Base-by-base conservation (phyloP, 1,140 invertebrate genomes). In the Latrodectus geometricus region DNA sequence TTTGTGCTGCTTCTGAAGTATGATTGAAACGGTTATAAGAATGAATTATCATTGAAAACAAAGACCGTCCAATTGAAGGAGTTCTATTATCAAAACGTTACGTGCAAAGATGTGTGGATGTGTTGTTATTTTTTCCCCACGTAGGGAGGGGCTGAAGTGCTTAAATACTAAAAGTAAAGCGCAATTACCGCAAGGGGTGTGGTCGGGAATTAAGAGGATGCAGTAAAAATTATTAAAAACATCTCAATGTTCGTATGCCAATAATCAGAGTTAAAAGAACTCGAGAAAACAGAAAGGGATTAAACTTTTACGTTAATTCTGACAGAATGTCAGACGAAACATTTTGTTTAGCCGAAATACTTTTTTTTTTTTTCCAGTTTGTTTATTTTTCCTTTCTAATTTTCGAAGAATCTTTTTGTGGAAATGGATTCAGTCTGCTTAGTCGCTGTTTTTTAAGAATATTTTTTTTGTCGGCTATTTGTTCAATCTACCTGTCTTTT, bases 151-250 rank as follows among this genome's bases (percentile, higher is more conserved):
- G 72, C 56, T n/a, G 23, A n/a, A 68, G 69, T 82, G 79, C 68
- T 82, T 82, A 82, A 82, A 82, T 82, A 82, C 79, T 69, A 82
- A 72, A 80, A 73, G 79, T 82, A 82, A 82, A 73, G 79, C 79
- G 69, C 79, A 82, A 76, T 84, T 76, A 84, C 35, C 66, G 50
- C 56, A 68, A 12, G 56, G 82, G 82, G 73, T 76, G 82, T 84
- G 82, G 82, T 56, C 21, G 54, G 65, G 65, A 68, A 84, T 76
- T 84, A 84, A 84, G 82, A 74, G 23, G 14, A 48, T 76, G 49
- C n/a, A 68, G 15, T n/a, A 20, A 23, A 23, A n/a, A 70, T 66
- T 72, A 82, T 82, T 82, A 82, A 82, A 82, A 82, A 82, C 79
- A 73, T 61, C 79, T 80, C 76, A 66, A 76, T 76, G 61, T 50